Conservation (phyloP, 1,140 invertebrate genomes). For the Phenacoccus solenopsis region DNA sequence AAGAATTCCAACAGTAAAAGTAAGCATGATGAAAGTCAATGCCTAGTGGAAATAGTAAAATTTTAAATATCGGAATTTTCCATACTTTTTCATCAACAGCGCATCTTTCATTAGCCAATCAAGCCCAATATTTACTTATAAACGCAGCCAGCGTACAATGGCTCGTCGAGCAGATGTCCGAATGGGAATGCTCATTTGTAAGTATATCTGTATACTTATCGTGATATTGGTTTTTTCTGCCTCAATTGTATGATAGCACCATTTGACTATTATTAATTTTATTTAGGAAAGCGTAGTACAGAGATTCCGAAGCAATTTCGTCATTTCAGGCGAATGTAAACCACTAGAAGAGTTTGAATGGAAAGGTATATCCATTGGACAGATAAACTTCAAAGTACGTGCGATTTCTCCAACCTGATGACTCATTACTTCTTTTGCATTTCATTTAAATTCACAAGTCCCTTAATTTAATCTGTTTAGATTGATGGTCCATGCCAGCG, state of each 20-base stretch:
- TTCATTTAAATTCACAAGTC: too few species aligned
- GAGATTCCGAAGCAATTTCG: constrained; percentile 45
- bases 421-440: too few species aligned
- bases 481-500: constrained; percentile 64
- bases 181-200: constrained; percentile 31
- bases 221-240: too few species aligned
- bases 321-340: constrained; percentile 33
- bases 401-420: too few species aligned
- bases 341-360: constrained; percentile 50
- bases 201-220: too few species aligned
- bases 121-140: constrained; percentile 76
- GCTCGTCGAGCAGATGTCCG: constrained; percentile 45
- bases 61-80: too few species aligned
- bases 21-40: too few species aligned
- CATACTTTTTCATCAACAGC: not conserved
- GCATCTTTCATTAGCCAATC: constrained; percentile 50
- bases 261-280: too few species aligned
- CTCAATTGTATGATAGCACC: too few species aligned
- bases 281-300: constrained; percentile 36
- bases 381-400: constrained; percentile 48
- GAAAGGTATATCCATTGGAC: constrained; percentile 53
- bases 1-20: too few species aligned
- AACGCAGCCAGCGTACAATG: constrained; percentile 60
- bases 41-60: too few species aligned
- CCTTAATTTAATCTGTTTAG: constrained; percentile 42